Conservation (phyloP, 2,113 vertebrate genomes). For the Platichthys stellatus region DNA sequence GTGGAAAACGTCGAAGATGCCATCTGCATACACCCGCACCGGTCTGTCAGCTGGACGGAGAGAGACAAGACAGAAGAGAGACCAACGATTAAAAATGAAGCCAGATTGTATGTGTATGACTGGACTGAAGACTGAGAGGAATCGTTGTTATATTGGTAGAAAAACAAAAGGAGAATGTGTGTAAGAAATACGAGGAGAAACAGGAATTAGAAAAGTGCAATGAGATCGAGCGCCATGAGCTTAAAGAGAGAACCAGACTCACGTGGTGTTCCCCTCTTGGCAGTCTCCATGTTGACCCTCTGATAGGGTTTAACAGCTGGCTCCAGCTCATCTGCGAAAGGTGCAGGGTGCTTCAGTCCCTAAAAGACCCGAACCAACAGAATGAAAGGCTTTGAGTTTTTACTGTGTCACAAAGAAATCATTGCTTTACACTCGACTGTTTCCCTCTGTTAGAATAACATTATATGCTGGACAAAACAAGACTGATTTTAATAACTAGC, state of each 20-base stretch:
- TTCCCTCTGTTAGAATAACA: background rate
- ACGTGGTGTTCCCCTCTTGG: constrained; percentile 90
- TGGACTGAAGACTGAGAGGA: background rate
- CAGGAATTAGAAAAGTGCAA: background rate
- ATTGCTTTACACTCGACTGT: background rate
- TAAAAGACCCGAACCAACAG: constrained; percentile 49
- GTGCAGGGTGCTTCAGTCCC: constrained; percentile 91
- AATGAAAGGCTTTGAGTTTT: background rate
- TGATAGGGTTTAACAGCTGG: constrained; percentile 82
- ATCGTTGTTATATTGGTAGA: background rate
- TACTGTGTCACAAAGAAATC: background rate
- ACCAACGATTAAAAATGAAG: background rate
- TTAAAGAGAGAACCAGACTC: constrained; percentile 39
- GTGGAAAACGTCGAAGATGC: constrained; percentile 98
- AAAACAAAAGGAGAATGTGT: background rate
- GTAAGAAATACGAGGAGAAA: background rate
- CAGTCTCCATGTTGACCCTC: constrained; percentile 92
- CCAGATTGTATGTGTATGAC: background rate
- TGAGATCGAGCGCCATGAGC: too few relatives aligned
- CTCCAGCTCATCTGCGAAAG: constrained; percentile 91
- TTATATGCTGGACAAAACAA: too few relatives aligned
- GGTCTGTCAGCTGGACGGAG: constrained; percentile 86
- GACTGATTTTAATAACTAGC: background rate
- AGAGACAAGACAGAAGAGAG: constrained; percentile 17
- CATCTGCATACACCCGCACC: constrained; percentile 96